phyloP scores from a whole-genome alignment of 2,797 vertebrate genomes.

The Cryptoprocta ferox region DNA sequence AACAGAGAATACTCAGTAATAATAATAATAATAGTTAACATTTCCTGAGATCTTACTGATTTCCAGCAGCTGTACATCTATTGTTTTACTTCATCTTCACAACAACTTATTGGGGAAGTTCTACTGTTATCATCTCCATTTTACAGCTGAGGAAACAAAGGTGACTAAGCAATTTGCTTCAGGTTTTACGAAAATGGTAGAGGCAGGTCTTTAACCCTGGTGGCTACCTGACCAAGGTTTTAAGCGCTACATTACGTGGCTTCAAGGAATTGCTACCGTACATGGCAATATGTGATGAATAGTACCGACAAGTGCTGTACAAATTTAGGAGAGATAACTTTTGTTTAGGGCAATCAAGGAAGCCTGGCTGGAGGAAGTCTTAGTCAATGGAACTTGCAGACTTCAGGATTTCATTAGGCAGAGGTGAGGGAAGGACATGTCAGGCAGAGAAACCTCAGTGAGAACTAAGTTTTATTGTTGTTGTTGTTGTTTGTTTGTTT shows the following conservation, averaged over 20 bases:
- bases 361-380: neutral
- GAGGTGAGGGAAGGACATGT: neutral
- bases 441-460: neutral
- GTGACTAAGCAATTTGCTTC: neutral
- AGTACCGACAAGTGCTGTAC: neutral
- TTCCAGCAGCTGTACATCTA: neutral
- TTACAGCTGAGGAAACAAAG: neutral
- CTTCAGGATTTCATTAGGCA: neutral
- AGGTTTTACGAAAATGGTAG: neutral
- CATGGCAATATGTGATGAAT: neutral
- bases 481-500: too few species aligned
- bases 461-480: neutral
- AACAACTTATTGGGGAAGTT: neutral
- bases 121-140: neutral
- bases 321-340: neutral
- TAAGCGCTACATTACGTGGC: neutral
- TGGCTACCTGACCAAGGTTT: neutral
- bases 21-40: neutral
- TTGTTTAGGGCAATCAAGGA: neutral
- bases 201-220: neutral
- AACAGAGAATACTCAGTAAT: neutral
- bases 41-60: constrained; percentile 2
- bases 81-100: neutral
- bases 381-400: neutral
- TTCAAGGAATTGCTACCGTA: neutral